A percentile compares a stretch with the other conserved stretches of the same genome.
These are phyloP conservation scores for Muntiacus reevesi DNA, from an alignment of 2,113 vertebrate genomes.

Conservation along the genomic window DNA sequence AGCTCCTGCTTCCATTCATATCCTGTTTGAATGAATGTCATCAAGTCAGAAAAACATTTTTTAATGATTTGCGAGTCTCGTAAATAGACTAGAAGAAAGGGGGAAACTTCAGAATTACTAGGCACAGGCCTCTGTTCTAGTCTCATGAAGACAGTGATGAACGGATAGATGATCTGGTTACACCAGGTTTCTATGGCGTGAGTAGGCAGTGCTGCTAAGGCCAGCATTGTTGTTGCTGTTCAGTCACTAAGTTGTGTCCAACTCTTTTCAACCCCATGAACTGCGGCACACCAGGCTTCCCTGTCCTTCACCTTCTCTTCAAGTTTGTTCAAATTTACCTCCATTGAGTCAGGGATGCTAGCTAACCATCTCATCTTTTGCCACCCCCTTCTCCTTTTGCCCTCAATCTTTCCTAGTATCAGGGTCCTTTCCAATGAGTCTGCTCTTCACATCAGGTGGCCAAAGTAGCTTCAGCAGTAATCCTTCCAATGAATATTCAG, in stretches of 20 bases:
- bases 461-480: background rate
- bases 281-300: background rate
- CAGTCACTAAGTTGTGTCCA: background rate
- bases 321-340: background rate
- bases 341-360: background rate
- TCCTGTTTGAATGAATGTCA: background rate
- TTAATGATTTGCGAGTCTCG: background rate
- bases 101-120: background rate
- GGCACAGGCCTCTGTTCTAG: background rate
- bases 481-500: background rate
- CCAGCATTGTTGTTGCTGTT: background rate
- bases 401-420: background rate
- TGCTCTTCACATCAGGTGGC: background rate
- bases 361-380: background rate
- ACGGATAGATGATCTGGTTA: background rate
- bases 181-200: background rate
- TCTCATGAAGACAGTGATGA: background rate
- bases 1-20: background rate
- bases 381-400: background rate
- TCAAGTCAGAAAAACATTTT: background rate
- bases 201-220: background rate
- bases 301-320: background rate
- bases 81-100: background rate
- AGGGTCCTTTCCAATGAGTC: background rate
- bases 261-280: background rate